Percentiles rank a stretch among this genome's conserved stretches.
Evolutionary conservation across 1,140 invertebrate species (phyloP).

Genomic region (Halotydeus destructor): DNA sequence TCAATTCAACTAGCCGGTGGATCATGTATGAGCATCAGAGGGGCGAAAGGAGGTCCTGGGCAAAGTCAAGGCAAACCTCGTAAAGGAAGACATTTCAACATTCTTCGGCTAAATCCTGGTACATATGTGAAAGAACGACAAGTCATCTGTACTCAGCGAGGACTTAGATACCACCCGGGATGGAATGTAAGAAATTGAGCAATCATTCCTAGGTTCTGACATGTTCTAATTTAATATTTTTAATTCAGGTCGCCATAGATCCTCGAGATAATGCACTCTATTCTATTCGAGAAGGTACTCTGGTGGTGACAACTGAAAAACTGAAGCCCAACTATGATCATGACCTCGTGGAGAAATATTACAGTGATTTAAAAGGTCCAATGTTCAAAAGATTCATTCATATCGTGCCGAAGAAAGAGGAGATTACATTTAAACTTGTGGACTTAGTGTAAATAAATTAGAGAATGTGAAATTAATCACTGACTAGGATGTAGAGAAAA

Average conservation of each 20-base stretch:
- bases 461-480: too few relatives aligned
- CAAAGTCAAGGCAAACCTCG: not conserved
- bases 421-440: not conserved
- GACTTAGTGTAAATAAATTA: slow-evolving; percentile 1
- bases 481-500: too few relatives aligned
- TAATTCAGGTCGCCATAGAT: slow-evolving; percentile 1
- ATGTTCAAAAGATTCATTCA: not conserved
- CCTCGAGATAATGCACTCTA: slow-evolving; percentile 3
- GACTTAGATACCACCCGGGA: slow-evolving; percentile 2
- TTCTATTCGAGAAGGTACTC: not conserved
- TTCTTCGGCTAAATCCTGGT: not conserved
- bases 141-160: not conserved
- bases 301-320: slow-evolving; percentile 4
- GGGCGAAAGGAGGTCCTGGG: too few relatives aligned
- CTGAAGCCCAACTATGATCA: not conserved
- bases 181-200: slow-evolving; percentile 5
- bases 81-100: not conserved
- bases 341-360: not conserved
- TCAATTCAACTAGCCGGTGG: too few relatives aligned
- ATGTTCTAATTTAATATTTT: too few relatives aligned
- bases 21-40: too few relatives aligned
- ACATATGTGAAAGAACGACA: not conserved
- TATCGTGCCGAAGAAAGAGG: not conserved
- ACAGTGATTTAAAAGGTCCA: not conserved
- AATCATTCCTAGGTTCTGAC: too few relatives aligned